phyloP scores from a whole-genome alignment of 2,113 vertebrate genomes.

The Lepidothrix coronata region DNA sequence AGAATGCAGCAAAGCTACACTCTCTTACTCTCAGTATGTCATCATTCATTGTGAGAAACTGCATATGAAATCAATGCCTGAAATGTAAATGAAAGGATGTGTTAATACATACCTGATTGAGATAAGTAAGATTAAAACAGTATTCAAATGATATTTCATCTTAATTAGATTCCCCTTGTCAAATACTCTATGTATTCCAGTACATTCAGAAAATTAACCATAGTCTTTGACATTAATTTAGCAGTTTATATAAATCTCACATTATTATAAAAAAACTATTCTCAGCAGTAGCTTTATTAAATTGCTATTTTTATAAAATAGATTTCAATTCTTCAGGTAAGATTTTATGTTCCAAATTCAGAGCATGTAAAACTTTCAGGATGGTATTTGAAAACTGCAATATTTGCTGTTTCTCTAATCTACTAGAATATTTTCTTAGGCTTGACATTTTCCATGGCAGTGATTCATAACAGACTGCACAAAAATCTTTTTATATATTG shows the following conservation, averaged over 20 bases:
- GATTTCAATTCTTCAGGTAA: background rate
- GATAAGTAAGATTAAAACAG: background rate
- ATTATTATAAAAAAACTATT: background rate
- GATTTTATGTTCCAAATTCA: background rate
- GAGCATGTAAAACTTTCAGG: background rate
- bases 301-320: background rate
- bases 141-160: background rate
- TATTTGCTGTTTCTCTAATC: background rate
- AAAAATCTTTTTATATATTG: background rate
- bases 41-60: background rate
- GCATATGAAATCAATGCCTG: background rate
- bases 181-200: background rate
- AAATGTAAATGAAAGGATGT: background rate
- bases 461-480: background rate
- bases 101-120: background rate
- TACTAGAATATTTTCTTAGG: background rate
- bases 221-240: background rate
- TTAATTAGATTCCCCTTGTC: background rate
- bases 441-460: background rate
- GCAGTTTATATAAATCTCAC: background rate
- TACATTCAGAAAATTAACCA: background rate
- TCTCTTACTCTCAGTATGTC: background rate
- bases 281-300: background rate
- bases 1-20: background rate
- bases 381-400: background rate